A percentile compares a stretch with the other conserved stretches of the same genome.
These are phyloP conservation scores for Apis cerana DNA, from an alignment of 1,140 invertebrate species.

Conservation along the genomic window DNA sequence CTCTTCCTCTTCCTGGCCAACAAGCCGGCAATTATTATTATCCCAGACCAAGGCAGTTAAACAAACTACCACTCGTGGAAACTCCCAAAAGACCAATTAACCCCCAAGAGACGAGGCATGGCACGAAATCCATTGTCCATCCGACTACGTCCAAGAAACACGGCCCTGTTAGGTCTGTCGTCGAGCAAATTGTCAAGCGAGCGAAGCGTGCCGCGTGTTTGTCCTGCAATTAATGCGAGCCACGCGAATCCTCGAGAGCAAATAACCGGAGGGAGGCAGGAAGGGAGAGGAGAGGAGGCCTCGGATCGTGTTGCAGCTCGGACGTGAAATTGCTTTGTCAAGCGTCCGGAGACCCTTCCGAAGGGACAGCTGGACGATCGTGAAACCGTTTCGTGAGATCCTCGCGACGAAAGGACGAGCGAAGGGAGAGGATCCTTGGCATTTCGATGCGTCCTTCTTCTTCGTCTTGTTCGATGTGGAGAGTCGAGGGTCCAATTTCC, in stretches of 20 bases:
- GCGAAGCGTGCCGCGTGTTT: slow-evolving; percentile 32
- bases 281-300: neutral
- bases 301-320: slow-evolving; percentile 42
- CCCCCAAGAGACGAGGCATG: neutral
- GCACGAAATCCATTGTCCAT: neutral
- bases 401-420: slow-evolving; percentile 29
- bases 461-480: fast-evolving
- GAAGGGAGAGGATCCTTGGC: neutral
- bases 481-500: too few species aligned
- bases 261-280: slow-evolving; percentile 17
- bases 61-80: neutral
- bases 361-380: slow-evolving; percentile 48
- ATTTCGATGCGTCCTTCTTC: neutral
- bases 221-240: slow-evolving; percentile 45
- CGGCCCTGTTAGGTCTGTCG: slow-evolving; percentile 14
- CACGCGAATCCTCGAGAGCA: slow-evolving; percentile 30
- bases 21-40: neutral
- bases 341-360: slow-evolving; percentile 40
- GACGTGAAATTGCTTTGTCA: slow-evolving; percentile 65
- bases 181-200: slow-evolving; percentile 26
- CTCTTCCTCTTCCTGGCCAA: neutral
- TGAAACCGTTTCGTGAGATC: slow-evolving; percentile 56
- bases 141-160: neutral
- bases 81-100: neutral
- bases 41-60: neutral